Evolutionary conservation across 1,140 invertebrate genomes (phyloP).

Genomic region (Stegodyphus mimosarum): DNA sequence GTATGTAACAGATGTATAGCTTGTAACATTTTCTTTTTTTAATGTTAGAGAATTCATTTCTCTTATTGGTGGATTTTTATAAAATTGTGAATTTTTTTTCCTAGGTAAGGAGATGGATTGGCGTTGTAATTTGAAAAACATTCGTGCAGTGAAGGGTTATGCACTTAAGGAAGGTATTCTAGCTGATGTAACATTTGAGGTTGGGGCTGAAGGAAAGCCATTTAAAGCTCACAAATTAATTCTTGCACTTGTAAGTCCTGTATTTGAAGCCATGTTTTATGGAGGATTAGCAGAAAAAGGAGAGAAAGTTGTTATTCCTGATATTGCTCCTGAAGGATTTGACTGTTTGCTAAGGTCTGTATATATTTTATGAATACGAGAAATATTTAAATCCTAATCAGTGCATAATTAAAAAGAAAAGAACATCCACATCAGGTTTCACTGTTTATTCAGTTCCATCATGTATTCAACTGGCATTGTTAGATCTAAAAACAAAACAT

Average conservation of each 20-base stretch:
- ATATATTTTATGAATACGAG: neutral
- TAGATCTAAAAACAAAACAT: too few relatives aligned
- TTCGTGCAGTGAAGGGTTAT: neutral
- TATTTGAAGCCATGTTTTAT: slow-evolving; percentile 85
- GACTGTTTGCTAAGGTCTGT: slow-evolving; percentile 77
- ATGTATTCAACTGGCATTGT: too few relatives aligned
- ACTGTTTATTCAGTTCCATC: too few relatives aligned
- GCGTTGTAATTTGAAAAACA: neutral
- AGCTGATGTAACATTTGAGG: neutral
- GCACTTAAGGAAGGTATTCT: neutral
- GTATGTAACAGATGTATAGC: too few relatives aligned
- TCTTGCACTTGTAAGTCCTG: slow-evolving; percentile 85
- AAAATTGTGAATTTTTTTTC: too few relatives aligned
- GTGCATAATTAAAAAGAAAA: too few relatives aligned
- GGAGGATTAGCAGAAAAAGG: slow-evolving; percentile 77
- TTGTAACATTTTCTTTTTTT: too few relatives aligned
- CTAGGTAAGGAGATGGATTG: neutral
- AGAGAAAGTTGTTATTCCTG: slow-evolving; percentile 78
- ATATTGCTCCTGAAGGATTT: slow-evolving; percentile 87
- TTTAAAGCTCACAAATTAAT: slow-evolving; percentile 79
- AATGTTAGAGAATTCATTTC: too few relatives aligned
- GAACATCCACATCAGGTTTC: too few relatives aligned
- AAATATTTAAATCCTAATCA: too few relatives aligned
- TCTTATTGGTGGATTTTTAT: too few relatives aligned
- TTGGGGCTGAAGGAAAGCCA: neutral